Evolutionary conservation across 2,113 vertebrate genomes (phyloP), one percentile per base, ranked within the genome.

Genomic region (Alaudala cheleensis): DNA sequence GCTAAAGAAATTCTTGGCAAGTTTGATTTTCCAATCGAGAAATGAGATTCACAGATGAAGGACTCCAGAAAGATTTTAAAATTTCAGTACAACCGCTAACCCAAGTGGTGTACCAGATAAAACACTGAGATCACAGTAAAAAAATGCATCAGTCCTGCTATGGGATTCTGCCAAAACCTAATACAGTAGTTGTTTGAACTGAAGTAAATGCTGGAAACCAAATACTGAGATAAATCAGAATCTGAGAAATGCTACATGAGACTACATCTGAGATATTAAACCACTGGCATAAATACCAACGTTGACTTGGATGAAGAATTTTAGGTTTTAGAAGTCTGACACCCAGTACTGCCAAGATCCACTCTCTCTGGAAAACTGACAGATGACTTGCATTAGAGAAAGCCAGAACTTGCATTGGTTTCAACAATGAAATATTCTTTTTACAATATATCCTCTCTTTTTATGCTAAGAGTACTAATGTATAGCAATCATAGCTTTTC

Each of bases 1-100:
- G 56, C 42, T 95, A 92, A 96, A 96, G 76, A 96, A 97, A 81
- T 29, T 74, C 71, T 92, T 94, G 85, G 88, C 78, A 97, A 95
- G 83, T 97, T 91, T 95, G n/a, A 26, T 86, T 82, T 21, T 66
- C 18, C 85, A 25, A 82, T 28, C 82, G 37, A 77, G 54, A 88
- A 94, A 87, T 49, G 10, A 90, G 33, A 76, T 77, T 90, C 56
- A 91, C 6, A 56, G 50, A 65, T 77, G 24, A 90, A 26, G 17
- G 15, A 25, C 26, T 66, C 19, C 9, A 73, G 5, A 50, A 77
- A 58, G 45, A 70, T 77, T 82, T 91, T 14, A 42, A 92, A 94
- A 72, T 89, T 49, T 89, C 64, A 50, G 33, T 58, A 31, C 57
- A 53, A 85, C 79, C 0, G 0, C 14, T 76, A 73, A 57, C 10